These are phyloP conservation scores for Pseudomyrmex sp. DNA, from an alignment of 1,140 invertebrate genomes.

Conservation along the genomic window DNA sequence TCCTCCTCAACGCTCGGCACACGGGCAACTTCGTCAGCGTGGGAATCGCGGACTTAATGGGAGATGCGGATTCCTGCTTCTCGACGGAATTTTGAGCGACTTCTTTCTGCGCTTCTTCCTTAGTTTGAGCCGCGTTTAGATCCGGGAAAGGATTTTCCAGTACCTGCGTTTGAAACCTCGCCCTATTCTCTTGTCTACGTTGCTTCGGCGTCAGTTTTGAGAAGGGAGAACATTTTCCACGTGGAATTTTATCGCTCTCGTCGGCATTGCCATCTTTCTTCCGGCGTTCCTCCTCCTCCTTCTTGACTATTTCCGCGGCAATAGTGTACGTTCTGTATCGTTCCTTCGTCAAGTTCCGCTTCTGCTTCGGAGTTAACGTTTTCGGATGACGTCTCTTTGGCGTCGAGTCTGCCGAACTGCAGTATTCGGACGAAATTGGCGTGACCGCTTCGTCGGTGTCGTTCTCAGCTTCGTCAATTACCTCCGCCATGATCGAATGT, in stretches of 20 bases:
- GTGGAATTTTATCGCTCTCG: constrained; percentile 66
- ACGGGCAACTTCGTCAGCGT: constrained; percentile 84
- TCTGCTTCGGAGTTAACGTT: constrained; percentile 91
- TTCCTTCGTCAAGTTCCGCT: constrained; percentile 89
- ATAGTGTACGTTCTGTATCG: constrained; percentile 93
- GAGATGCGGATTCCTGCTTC: constrained; percentile 64
- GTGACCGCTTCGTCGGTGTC: constrained; percentile 85
- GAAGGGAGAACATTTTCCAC: constrained; percentile 79
- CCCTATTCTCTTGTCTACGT: constrained; percentile 88
- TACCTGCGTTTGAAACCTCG: constrained; percentile 90
- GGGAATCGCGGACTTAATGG: constrained; percentile 82
- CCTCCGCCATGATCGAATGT: constrained; percentile 66
- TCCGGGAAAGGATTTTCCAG: constrained; percentile 79
- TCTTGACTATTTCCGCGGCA: constrained; percentile 85
- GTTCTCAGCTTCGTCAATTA: constrained; percentile 78
- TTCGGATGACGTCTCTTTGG: constrained; percentile 87
- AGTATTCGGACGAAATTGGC: constrained; percentile 85
- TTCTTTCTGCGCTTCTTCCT: constrained; percentile 63
- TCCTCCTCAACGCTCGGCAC: constrained; percentile 86
- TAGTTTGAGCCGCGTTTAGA: background rate
- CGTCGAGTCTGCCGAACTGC: constrained; percentile 90
- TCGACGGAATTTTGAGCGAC: constrained; percentile 20
- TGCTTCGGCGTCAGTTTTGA: constrained; percentile 88
- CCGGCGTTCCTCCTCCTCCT: constrained; percentile 77
- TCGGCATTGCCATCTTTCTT: constrained; percentile 72